Conservation (phyloP, 2,797 vertebrate species). For the Petrocephalus sullivani region DNA sequence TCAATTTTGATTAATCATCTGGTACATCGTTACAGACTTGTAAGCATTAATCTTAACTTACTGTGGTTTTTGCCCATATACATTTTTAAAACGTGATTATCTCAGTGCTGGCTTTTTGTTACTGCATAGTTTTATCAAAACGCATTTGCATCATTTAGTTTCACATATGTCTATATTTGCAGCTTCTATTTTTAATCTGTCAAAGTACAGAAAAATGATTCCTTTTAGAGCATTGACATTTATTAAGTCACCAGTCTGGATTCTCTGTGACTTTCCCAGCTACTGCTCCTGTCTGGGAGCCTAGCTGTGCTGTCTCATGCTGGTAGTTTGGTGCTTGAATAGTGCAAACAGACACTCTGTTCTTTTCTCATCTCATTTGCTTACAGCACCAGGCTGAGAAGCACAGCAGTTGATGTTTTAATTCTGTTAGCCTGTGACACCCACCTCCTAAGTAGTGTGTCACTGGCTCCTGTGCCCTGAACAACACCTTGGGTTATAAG, state of each 20-base stretch:
- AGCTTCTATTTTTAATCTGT: background rate
- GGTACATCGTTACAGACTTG: background rate
- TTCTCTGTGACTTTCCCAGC: background rate
- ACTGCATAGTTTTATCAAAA: background rate
- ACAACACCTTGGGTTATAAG: background rate
- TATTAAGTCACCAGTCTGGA: background rate
- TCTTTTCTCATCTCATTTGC: background rate
- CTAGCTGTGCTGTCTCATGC: background rate
- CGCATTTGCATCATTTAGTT: background rate
- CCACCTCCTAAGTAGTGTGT: background rate
- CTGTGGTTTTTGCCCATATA: background rate
- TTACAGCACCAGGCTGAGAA: background rate
- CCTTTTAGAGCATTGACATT: background rate
- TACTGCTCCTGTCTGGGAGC: background rate
- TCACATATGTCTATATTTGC: background rate
- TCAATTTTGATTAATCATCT: background rate
- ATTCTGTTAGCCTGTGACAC: background rate
- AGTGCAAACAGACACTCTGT: background rate
- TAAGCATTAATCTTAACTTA: background rate
- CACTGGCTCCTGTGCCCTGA: background rate
- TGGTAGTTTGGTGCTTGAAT: background rate
- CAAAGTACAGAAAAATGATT: background rate
- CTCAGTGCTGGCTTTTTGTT: background rate
- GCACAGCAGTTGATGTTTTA: background rate
- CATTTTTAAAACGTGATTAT: background rate